Conservation (phyloP, 1,140 invertebrate genomes). For the Lethrus apterus region DNA sequence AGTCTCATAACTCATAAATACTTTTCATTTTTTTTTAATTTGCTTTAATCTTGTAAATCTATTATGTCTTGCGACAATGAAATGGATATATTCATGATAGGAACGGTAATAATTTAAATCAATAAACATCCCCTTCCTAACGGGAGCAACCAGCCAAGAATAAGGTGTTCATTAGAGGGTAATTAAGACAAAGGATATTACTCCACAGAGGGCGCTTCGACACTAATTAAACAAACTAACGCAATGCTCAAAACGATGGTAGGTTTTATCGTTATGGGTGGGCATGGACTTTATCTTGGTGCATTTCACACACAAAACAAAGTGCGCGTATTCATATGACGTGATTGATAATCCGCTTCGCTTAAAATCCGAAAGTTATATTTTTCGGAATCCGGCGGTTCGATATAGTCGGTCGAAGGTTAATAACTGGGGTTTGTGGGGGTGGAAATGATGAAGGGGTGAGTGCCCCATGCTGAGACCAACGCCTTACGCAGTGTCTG, state of each 20-base stretch:
- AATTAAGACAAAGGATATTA: conserved; percentile 40
- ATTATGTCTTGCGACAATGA: too few relatives aligned
- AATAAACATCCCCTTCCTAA: conserved; percentile 18
- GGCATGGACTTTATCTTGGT: too few relatives aligned
- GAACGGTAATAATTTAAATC: conserved; percentile 26
- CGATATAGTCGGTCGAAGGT: conserved; percentile 10
- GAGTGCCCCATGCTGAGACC: conserved; percentile 5
- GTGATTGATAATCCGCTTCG: too few relatives aligned
- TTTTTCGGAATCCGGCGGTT: conserved; percentile 11
- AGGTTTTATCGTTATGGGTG: too few relatives aligned
- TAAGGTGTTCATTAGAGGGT: conserved; percentile 40
- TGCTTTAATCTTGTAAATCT: too few relatives aligned
- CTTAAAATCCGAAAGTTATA: conserved; percentile 2
- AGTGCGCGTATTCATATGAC: too few relatives aligned
- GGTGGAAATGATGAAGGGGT: conserved; percentile 5
- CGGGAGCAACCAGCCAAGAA: conserved; percentile 20
- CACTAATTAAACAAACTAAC: conserved; percentile 38
- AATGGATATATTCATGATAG: too few relatives aligned
- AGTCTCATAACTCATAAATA: too few relatives aligned
- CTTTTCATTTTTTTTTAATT: too few relatives aligned
- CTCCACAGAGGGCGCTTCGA: conserved; percentile 35
- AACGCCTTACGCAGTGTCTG: conserved; percentile 8
- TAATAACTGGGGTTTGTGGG: conserved; percentile 12
- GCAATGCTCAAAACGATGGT: conserved; percentile 10
- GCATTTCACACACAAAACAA: too few relatives aligned